These are phyloP conservation scores for Ictidomys tridecemlineatus DNA, from an alignment of 2,113 vertebrate species.

Conservation along the genomic window DNA sequence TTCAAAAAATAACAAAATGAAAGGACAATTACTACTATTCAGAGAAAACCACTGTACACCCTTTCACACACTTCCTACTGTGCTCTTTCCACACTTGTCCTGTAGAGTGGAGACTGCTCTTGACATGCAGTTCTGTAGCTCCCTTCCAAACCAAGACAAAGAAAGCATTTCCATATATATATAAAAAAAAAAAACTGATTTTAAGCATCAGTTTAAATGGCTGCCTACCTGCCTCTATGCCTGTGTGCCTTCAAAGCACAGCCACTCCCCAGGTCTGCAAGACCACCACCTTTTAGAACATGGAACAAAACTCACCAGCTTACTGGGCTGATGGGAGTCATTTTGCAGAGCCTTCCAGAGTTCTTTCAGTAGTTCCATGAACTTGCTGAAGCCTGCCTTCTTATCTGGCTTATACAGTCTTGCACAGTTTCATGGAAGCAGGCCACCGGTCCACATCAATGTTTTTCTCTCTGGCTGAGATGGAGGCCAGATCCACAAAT, in stretches of 20 bases:
- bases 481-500: slow-evolving; percentile 97
- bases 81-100: rapidly evolving
- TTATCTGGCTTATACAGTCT: slow-evolving; percentile 93
- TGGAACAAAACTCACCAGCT: slow-evolving; percentile 89
- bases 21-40: neutral
- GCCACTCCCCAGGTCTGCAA: too few relatives aligned
- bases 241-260: too few relatives aligned
- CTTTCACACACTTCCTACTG: neutral
- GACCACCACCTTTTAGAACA: too few relatives aligned
- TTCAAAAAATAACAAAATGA: neutral
- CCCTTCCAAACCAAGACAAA: neutral
- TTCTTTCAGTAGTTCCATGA: slow-evolving; percentile 90
- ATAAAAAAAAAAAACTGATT: too few relatives aligned
- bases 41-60: neutral
- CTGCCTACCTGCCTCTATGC: too few relatives aligned
- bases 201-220: too few relatives aligned
- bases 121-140: neutral
- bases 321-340: slow-evolving; percentile 92
- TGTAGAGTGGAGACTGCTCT: neutral
- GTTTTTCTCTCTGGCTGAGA: slow-evolving; percentile 98
- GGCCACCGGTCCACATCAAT: slow-evolving; percentile 97
- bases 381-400: slow-evolving; percentile 86
- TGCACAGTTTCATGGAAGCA: slow-evolving; percentile 96
- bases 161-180: neutral
- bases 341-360: slow-evolving; percentile 95